Evolutionary conservation across 2,113 vertebrate genomes (phyloP).

Genomic region (Erythrolamprus reginae): DNA sequence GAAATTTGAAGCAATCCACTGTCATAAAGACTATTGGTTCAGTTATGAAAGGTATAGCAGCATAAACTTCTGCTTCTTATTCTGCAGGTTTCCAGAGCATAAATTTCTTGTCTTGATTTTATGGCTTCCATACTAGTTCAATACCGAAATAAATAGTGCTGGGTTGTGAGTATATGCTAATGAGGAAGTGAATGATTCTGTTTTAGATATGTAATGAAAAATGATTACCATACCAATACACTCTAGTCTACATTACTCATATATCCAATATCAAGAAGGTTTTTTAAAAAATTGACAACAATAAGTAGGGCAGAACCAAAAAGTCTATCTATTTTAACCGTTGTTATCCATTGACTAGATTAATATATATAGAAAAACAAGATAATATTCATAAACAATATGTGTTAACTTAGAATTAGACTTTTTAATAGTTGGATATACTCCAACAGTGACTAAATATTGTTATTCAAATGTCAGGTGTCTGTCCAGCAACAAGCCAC

Average conservation of each 20-base stretch:
- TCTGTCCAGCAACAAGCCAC: background rate
- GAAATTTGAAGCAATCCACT: constrained; percentile 46
- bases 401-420: background rate
- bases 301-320: background rate
- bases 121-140: constrained; percentile 55
- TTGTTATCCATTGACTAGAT: background rate
- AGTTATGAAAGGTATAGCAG: constrained; percentile 17
- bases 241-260: constrained; percentile 46
- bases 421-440: background rate
- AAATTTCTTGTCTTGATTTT: constrained; percentile 59
- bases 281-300: background rate
- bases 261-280: background rate
- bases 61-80: constrained; percentile 43
- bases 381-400: background rate
- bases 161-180: constrained; percentile 53
- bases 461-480: background rate
- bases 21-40: constrained; percentile 12
- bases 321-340: background rate
- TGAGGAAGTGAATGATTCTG: constrained; percentile 62
- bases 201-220: constrained; percentile 58
- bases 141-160: constrained; percentile 56
- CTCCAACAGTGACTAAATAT: background rate
- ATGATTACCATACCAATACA: constrained; percentile 49
- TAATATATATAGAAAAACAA: background rate
- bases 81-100: constrained; percentile 43